Evolutionary conservation across 2,797 vertebrate species (phyloP), one percentile per base, ranked within the genome.

Genomic region (Alosa sapidissima): DNA sequence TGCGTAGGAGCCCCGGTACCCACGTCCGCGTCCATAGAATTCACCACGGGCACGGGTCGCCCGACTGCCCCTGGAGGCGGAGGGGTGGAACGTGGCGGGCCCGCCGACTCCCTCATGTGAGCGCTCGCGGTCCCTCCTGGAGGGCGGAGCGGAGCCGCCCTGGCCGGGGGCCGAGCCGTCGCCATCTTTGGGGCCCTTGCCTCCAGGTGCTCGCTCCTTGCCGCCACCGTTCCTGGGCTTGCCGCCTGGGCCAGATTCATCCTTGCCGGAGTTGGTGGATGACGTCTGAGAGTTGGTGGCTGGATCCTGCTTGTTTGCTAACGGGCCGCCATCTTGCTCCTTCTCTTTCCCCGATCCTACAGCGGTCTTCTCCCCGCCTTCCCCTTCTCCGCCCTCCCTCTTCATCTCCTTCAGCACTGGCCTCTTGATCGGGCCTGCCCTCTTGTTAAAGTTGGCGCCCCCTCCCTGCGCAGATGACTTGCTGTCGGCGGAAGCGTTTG

Each of bases 381-480:
- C 93, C 81, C 88, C 89, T 60, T 95, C 94, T 19, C 91, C 92
- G 45, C 89, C 92, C 7, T 96, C 96, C 87, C 93, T 94, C 90
- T 95, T 97, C 68, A 93, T 91, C 81, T 96, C 96, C 65, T 95
- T 93, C 54, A 95, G 89, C 85, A 95, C 51, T 8, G 94, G 95
- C 86, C 97, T 97, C 92, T 98, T 98, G 86, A 98, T 98, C 16
- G 97, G 97, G 45, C 97, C 97, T 0, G 96, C 96, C 45, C 97
- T 93, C 90, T 94, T 96, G 90, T 92, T 93, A 81, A 90, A 55
- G 87, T 91, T 94, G 85, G 87, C 62, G 24, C 93, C 90, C 62
- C 89, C 94, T 13, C 90, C 85, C 45, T 94, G 95, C 85, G 87
- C 90, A 81, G 91, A 89, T 51, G 91, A 52, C 88, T 95, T 96